Evolutionary conservation across 2,888 invertebrate genomes (phyloP).

Genomic region (Lingula anatina): DNA sequence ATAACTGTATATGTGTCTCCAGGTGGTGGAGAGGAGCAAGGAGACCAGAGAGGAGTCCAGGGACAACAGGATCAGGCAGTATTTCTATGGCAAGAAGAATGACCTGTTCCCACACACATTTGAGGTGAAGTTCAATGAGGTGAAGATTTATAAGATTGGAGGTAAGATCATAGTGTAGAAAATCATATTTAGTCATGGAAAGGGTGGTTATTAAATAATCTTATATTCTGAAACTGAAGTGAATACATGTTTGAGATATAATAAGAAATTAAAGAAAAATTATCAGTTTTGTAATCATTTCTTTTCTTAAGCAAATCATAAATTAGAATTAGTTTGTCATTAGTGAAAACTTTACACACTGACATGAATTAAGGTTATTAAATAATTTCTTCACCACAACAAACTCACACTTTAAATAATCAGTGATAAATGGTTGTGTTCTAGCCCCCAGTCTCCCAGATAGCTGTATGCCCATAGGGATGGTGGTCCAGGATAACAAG

Average conservation of each 20-base stretch:
- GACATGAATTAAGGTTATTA: too few relatives aligned
- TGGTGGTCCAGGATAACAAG: constrained; percentile 82
- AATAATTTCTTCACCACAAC: too few relatives aligned
- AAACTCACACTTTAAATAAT: too few relatives aligned
- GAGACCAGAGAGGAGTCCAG: constrained; percentile 68
- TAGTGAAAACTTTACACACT: too few relatives aligned
- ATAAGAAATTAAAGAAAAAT: too few relatives aligned
- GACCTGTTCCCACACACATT: constrained; percentile 86
- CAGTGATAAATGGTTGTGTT: too few relatives aligned
- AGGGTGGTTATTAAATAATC: neutral
- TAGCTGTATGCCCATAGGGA: constrained; percentile 94
- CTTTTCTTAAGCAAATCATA: too few relatives aligned
- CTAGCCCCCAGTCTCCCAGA: constrained; percentile 82
- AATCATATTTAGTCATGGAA: too few relatives aligned
- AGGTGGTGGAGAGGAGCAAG: constrained; percentile 82
- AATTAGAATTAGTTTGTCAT: too few relatives aligned
- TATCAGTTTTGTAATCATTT: too few relatives aligned
- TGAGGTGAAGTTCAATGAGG: constrained; percentile 84
- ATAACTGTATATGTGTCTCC: constrained; percentile 7
- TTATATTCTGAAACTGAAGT: too few relatives aligned
- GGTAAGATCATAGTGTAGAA: constrained; percentile 40
- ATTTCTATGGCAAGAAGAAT: constrained; percentile 87
- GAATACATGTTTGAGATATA: too few relatives aligned
- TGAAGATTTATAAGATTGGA: constrained; percentile 90
- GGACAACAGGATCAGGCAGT: constrained; percentile 80